Percentiles rank a stretch among this genome's conserved stretches.
phyloP scores from a whole-genome alignment of 2,797 vertebrate species.

The Clamator glandarius region DNA sequence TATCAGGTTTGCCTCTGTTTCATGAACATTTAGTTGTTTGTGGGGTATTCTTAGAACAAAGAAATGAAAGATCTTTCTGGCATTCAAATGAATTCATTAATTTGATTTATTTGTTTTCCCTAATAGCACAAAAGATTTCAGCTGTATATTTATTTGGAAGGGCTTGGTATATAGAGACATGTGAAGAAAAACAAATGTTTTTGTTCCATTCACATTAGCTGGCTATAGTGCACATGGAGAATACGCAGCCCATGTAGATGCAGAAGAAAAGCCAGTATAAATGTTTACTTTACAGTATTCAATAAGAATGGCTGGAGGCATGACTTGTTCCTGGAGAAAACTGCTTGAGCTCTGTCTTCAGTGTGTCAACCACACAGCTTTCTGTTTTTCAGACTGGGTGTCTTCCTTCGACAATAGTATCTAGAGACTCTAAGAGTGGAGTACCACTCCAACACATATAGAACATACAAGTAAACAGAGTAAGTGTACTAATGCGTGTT shows the following conservation, averaged over 20 bases:
- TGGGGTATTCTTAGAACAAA: slow-evolving; percentile 66
- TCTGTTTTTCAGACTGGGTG: background rate
- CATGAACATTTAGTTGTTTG: slow-evolving; percentile 45
- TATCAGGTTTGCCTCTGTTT: slow-evolving; percentile 56
- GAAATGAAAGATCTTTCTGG: slow-evolving; percentile 41
- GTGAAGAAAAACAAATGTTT: slow-evolving; percentile 54
- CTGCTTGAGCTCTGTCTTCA: background rate
- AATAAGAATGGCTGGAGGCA: slow-evolving; percentile 6
- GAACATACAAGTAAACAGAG: background rate
- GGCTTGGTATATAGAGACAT: slow-evolving; percentile 26
- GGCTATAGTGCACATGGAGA: background rate
- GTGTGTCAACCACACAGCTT: background rate
- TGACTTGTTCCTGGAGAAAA: slow-evolving; percentile 23
- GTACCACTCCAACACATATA: background rate
- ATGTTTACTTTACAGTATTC: slow-evolving; percentile 54
- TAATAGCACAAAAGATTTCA: slow-evolving; percentile 30
- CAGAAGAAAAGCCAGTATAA: slow-evolving; percentile 54
- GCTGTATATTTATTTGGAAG: slow-evolving; percentile 50
- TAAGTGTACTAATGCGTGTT: background rate
- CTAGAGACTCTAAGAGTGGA: background rate
- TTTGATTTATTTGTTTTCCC: slow-evolving; percentile 66
- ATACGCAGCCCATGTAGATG: slow-evolving; percentile 11
- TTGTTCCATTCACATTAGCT: slow-evolving; percentile 41
- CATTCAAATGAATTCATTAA: slow-evolving; percentile 43
- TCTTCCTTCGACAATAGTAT: background rate